Evolutionary conservation across 2,797 vertebrate genomes (phyloP), one percentile per base, ranked within the genome.

Genomic region (Chaetodon trifasciatus): DNA sequence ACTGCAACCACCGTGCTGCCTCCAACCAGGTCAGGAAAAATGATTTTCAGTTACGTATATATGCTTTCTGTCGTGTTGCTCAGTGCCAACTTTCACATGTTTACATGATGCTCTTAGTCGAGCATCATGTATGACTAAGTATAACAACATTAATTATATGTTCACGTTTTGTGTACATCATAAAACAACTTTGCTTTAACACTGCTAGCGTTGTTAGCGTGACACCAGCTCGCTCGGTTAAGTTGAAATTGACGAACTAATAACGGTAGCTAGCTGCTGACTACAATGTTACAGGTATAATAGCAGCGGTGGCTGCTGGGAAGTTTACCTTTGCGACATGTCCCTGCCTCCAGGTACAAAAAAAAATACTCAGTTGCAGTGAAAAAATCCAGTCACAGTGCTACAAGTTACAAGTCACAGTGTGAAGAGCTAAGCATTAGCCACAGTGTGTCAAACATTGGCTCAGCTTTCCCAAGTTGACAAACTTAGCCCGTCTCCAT

Each of bases 271-370:
- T 8, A 19, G 3, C 47, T 23, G 32, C 16, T 16, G 17, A 44
- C 16, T 28, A 19, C 19, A 39, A 47, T 0, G 3, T 21, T 4
- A 10, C 58, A 24, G 6, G 4, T 32, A 4, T 32, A 49, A 16
- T 32, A n/a, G 63, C 28, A 3, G 10, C 8, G 5, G 15, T 37
- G 37, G 2, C n/a, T 1, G 17, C 35, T 21, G 12, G n/a, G 15
- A 79, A 6, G 1, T 46, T 91, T 91, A 94, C 92, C 91, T 94
- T 86, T 94, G 92, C 8, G 91, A 92, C 92, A 94, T 94, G 32
- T 46, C 32, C 63, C 23, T 4, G 62, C 15, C n/a, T 56, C 44
- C 37, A 44, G 44, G 7, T 12, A 9, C 0, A 76, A 3, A 12
- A 9, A 55, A 6, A 23, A 10, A 8, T 1, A 12, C 4, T 53